Evolutionary conservation across 2,113 vertebrate species (phyloP).

Genomic region (Mastomys natalensis): DNA sequence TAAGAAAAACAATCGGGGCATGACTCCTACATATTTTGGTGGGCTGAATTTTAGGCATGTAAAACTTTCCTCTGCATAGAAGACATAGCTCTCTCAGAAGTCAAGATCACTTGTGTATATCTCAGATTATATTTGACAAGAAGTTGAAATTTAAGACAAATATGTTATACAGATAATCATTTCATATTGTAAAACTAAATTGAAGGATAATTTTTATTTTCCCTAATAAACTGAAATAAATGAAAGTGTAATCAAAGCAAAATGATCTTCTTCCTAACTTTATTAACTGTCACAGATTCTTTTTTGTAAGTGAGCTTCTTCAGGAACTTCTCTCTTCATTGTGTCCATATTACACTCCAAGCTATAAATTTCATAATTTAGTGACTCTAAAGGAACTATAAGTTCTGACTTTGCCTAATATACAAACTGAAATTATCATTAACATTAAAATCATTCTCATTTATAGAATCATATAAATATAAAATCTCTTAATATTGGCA

Average conservation of each 20-base stretch:
- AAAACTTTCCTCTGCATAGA: not conserved
- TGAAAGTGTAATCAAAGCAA: not conserved
- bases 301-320: not conserved
- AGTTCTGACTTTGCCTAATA: constrained; percentile 22
- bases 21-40: not conserved
- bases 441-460: constrained; percentile 24
- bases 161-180: not conserved
- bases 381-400: constrained; percentile 46
- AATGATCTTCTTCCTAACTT: not conserved
- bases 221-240: not conserved
- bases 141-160: not conserved
- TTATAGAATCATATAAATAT: constrained; percentile 72
- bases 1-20: not conserved
- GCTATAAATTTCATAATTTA: constrained; percentile 54
- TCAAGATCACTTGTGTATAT: not conserved
- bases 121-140: not conserved
- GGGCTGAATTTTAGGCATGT: not conserved
- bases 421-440: constrained; percentile 58
- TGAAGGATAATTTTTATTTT: not conserved
- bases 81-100: not conserved
- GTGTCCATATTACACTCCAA: not conserved
- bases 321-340: not conserved
- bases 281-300: not conserved
- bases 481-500: constrained; percentile 61
- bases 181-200: not conserved